Percentiles rank a stretch among this genome's conserved stretches.
These are phyloP conservation scores for Paralichthys olivaceus DNA, from an alignment of 2,113 vertebrate genomes.

Conservation along the genomic window DNA sequence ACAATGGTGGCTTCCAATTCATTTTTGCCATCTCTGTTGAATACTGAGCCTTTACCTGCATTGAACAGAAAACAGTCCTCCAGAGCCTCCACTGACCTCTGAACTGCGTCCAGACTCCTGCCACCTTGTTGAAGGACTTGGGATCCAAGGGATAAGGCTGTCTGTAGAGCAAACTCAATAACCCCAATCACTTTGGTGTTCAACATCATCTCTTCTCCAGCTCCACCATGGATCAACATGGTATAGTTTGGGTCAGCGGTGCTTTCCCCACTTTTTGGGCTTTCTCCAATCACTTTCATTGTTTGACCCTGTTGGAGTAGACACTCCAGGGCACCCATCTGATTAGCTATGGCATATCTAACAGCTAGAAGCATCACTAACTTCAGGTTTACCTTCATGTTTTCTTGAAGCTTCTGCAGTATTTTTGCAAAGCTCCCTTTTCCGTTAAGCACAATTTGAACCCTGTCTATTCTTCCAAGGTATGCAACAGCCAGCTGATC, in stretches of 20 bases:
- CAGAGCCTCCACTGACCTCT: constrained; percentile 81
- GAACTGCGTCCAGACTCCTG: constrained; percentile 82
- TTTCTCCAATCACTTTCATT: constrained; percentile 47
- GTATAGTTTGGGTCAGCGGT: constrained; percentile 59
- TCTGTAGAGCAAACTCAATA: constrained; percentile 82
- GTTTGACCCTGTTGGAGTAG: constrained; percentile 62
- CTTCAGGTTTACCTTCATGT: constrained; percentile 74
- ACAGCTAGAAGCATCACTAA: constrained; percentile 81
- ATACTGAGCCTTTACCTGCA: constrained; percentile 84
- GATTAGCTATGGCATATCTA: constrained; percentile 78
- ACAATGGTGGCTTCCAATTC: constrained; percentile 84
- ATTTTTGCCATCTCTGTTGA: constrained; percentile 80
- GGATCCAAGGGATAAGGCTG: constrained; percentile 77
- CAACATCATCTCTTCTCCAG: constrained; percentile 81
- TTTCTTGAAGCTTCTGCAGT: constrained; percentile 74
- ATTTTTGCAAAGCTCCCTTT: constrained; percentile 79
- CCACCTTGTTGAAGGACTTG: constrained; percentile 75
- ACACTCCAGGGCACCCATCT: constrained; percentile 82
- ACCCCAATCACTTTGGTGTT: constrained; percentile 68
- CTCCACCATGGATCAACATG: constrained; percentile 84
- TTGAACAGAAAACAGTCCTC: constrained; percentile 87
- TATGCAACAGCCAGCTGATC: constrained; percentile 84
- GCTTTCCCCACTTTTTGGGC: constrained; percentile 18
- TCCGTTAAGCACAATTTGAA: constrained; percentile 80
- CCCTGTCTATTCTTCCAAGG: constrained; percentile 78